These are phyloP conservation scores for Nettapus auritus DNA, from an alignment of 2,113 vertebrate genomes.

Conservation along the genomic window DNA sequence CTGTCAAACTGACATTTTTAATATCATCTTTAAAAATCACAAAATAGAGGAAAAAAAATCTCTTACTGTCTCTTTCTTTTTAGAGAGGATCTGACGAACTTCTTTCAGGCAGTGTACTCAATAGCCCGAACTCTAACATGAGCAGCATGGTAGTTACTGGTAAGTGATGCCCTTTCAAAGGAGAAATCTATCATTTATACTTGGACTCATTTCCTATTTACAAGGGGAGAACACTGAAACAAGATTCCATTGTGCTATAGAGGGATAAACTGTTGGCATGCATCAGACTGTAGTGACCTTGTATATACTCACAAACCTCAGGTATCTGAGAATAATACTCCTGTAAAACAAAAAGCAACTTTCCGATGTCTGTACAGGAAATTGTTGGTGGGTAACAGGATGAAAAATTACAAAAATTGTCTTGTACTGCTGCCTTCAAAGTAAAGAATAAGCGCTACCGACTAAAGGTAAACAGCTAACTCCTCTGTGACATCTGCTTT, in stretches of 20 bases:
- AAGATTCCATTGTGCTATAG: background rate
- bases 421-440: background rate
- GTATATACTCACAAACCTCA: background rate
- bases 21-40: conserved; percentile 48
- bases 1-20: conserved; percentile 26
- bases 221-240: conserved; percentile 22
- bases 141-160: conserved; percentile 94
- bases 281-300: background rate
- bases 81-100: conserved; percentile 99
- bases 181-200: conserved; percentile 57
- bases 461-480: background rate
- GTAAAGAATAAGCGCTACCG: background rate
- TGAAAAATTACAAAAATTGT: background rate
- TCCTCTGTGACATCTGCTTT: background rate
- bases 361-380: background rate
- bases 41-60: conserved; percentile 60
- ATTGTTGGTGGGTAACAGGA: background rate
- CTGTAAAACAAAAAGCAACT: background rate
- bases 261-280: conserved; percentile 29
- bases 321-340: background rate
- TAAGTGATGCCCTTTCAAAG: conserved; percentile 83
- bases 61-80: conserved; percentile 71
- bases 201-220: conserved; percentile 53
- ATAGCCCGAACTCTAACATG: conserved; percentile 93
- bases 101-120: conserved; percentile 94